Evolutionary conservation across 2,797 vertebrate species (phyloP), one percentile per base, ranked within the genome.

Genomic region (Austrolebias charrua): DNA sequence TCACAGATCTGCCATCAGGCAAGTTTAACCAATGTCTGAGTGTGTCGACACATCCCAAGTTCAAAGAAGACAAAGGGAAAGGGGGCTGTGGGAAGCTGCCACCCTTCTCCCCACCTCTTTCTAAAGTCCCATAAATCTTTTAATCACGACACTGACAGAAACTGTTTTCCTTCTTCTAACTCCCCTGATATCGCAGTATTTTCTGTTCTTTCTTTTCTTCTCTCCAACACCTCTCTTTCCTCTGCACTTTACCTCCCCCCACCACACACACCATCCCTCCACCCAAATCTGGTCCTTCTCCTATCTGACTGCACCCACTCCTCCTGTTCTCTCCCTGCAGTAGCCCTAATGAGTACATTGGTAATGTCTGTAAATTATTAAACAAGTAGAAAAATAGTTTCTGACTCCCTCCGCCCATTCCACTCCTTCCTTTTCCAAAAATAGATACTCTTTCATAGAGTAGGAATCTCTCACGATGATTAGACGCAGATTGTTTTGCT

Each of bases 291-390:
- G 40, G 40, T 60, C 58, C 28, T 56, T 63, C 66, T 69, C 59
- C 57, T 44, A 44, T 81, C 61, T 82, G 82, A 84, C 80, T 76
- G 73, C 58, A 58, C 38, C 8, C 58, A 28, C 48, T n/a, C 45
- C 40, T 28, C 48, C 29, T 31, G 19, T 80, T 85, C 76, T 74
- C 84, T 88, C 68, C 71, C 79, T 73, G 71, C 86, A 86, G 82
- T 81, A 66, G 81, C 66, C 58, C 81, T 91, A 90, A 91, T 92
- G 86, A 92, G 88, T 84, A 83, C 76, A 78, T 83, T 81, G 84
- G 76, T 83, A 75, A 78, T 61, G 73, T 58, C 77, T 85, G 81
- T 92, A 91, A 92, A 92, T 93, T 89, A 92, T 92, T 93, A 88
- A 92, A 90, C 87, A 88, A 90, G 84, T 84, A 79, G 77, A 85